Evolutionary conservation across 1,140 invertebrate species (phyloP), one percentile per base, ranked within the genome.

Genomic region (Elymnias hypermnestra): DNA sequence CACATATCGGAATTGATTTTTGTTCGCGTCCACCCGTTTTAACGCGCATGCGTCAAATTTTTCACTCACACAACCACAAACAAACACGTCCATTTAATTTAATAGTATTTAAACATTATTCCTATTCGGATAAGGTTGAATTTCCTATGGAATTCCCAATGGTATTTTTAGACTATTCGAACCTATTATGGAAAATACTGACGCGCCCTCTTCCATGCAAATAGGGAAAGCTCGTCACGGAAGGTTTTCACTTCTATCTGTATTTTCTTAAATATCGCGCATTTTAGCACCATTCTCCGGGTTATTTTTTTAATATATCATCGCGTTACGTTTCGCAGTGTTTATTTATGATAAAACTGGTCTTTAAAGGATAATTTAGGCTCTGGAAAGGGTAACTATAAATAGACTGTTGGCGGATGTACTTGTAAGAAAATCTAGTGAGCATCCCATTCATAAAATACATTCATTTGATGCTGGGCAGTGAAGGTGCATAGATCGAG

Each of bases 81-180:
- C 29, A 33, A 45, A 48, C 18, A 37, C n/a, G n/a, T n/a, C n/a
- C n/a, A n/a, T 36, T 7, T 15, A 26, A 33, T 50, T 52, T 15
- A 38, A 22, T 14, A 9, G 5, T 45, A 51, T 47, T 45, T 31
- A 7, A 45, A 51, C 47, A 18, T 40, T 57, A 60, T 1, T 0
- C 0, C 0, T 1, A 10, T 1, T 0, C 1, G 1, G 4, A 26
- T 69, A 71, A 29, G 22, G 62, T 57, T 39, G 5, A 61, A 15
- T 38, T 53, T 68, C 7, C n/a, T 5, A 3, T 25, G 23, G 6
- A n/a, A n/a, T 14, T 6, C 28, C 4, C 5, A 10, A 46, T 74
- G 65, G 62, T 85, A 85, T 85, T 85, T 83, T 85, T 85, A 85
- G 82, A 79, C 72, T 63, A 75, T 81, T 73, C 70, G 61, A 65